phyloP scores from a whole-genome alignment of 2,888 invertebrate species.

The Acleris laterana region DNA sequence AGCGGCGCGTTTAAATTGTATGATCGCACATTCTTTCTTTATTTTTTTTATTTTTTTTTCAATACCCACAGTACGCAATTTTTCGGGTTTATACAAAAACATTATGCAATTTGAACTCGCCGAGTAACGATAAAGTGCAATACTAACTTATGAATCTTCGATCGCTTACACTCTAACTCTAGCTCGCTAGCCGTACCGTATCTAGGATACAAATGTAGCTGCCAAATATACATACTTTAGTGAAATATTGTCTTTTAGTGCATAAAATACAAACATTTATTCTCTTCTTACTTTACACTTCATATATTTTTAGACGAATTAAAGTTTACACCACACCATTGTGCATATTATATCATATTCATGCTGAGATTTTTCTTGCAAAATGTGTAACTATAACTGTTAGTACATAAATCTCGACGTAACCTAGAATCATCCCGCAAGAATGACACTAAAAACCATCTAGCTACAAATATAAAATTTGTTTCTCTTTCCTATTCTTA shows the following conservation, averaged over 20 bases:
- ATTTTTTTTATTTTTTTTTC: no score
- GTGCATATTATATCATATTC: background rate
- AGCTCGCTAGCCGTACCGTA: constrained; percentile 17
- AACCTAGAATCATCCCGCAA: no score
- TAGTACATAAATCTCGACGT: no score
- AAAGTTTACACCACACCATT: constrained; percentile 12
- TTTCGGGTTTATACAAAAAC: constrained; percentile 17
- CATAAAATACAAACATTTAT: constrained; percentile 14
- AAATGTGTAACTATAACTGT: background rate
- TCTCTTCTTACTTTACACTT: constrained; percentile 19
- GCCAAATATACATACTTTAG: constrained; percentile 32
- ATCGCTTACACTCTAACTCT: constrained; percentile 16
- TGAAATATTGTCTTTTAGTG: constrained; percentile 8
- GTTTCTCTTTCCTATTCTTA: no score
- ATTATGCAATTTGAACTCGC: constrained; percentile 24
- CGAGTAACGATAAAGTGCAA: constrained; percentile 33
- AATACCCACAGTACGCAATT: no score
- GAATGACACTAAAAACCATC: no score
- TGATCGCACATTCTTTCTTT: no score
- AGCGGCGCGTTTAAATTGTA: constrained; percentile 28
- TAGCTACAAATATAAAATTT: no score
- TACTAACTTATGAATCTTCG: constrained; percentile 27
- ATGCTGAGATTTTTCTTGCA: background rate
- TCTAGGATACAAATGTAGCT: constrained; percentile 23
- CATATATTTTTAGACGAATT: constrained; percentile 24